Evolutionary conservation across 2,113 vertebrate genomes (phyloP), one percentile per base, ranked within the genome.

Genomic region (Cardinalis cardinalis): DNA sequence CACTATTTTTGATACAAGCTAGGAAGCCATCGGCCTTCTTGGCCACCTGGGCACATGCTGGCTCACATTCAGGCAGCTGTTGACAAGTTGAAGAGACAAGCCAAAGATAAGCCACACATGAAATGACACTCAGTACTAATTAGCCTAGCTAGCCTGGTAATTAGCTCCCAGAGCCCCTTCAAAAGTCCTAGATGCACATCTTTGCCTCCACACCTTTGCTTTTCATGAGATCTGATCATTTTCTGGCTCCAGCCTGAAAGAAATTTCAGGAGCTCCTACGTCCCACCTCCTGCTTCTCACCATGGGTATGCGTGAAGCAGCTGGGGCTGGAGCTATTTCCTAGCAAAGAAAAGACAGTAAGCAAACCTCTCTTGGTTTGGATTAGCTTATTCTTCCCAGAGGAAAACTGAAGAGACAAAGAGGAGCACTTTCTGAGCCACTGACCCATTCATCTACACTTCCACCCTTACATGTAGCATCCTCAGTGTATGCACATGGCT

Each of bases 291-390:
- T 49, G 44, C n/a, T 3, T 87, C 21, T 29, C 6, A 4, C 40
- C n/a, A 40, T 5, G 0, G 15, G 6, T 56, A 29, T 0, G 0
- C 17, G 34, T 6, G 6, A 76, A 87, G 36, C 43, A 46, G 14
- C 44, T 71, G 34, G 13, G 74, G n/a, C 8, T 18, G 6, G 18
- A 89, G 29, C 14, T 78, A 14, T 32, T 63, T 36, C 32, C 17
- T 77, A 26, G 48, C 44, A 25, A 76, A 83, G 41, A 49, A 40
- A 88, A 70, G 56, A 48, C n/a, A 74, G 48, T 49, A 80, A 80
- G 46, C 5, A 63, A 80, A 6, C 1, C 9, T 48, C 12, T 58
- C 48, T 68, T 3, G 3, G 13, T 19, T n/a, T 48, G 25, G 31
- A 44, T 63, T 83, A n/a, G 8, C 25, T 85, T 87, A 36, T 53